Conservation (phyloP, 2,797 vertebrate species). For the Dryobates pubescens region DNA sequence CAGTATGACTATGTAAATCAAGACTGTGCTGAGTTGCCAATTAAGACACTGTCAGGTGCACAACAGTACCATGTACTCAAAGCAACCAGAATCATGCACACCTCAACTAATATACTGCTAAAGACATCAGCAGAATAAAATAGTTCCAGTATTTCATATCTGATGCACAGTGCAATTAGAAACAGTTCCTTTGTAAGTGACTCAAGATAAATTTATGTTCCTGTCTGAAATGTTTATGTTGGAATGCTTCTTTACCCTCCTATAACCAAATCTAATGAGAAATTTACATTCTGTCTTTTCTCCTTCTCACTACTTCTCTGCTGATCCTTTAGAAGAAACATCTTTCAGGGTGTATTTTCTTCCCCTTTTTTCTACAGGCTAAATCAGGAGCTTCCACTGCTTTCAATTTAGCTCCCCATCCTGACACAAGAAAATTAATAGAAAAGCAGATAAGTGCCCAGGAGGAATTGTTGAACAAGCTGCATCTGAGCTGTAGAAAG, state of each 20-base stretch:
- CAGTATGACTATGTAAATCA: neutral
- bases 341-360: neutral
- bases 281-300: neutral
- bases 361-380: neutral
- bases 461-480: slow-evolving; percentile 43
- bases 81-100: neutral
- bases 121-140: neutral
- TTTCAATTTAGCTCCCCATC: slow-evolving; percentile 35
- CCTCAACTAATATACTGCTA: neutral
- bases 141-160: neutral
- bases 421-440: slow-evolving; percentile 44
- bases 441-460: slow-evolving; percentile 50
- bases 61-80: neutral
- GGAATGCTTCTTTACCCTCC: neutral
- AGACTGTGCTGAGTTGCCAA: neutral
- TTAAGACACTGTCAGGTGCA: neutral
- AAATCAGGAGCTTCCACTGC: slow-evolving; percentile 11
- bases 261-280: neutral
- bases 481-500: slow-evolving; percentile 27
- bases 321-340: neutral
- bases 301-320: neutral
- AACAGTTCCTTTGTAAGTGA: neutral
- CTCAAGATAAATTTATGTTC: neutral
- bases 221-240: neutral
- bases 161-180: neutral